Conservation (phyloP, 2,797 vertebrate genomes). For the Dromococcyx pavoninus region DNA sequence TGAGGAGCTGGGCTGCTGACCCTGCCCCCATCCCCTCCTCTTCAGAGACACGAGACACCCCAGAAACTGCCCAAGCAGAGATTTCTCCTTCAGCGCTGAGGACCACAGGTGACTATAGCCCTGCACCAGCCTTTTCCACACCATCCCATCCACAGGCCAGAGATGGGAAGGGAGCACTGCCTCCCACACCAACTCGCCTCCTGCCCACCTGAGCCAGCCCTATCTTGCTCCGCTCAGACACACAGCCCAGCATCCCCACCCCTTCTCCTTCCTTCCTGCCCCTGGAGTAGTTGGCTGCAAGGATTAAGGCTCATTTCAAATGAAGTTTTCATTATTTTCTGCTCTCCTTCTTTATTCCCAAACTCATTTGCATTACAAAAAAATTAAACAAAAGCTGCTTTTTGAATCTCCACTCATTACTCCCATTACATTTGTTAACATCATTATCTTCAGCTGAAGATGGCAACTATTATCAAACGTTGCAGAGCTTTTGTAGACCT, state of each 20-base stretch:
- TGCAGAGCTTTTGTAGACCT: conserved; percentile 68
- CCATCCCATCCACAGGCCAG: accelerated
- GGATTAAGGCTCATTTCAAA: conserved; percentile 73
- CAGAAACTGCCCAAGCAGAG: accelerated
- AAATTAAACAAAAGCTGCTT: conserved; percentile 80
- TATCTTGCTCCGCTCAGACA: not conserved
- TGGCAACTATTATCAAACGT: conserved; percentile 74
- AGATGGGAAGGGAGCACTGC: accelerated
- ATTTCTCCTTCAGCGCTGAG: not conserved
- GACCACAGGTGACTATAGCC: not conserved
- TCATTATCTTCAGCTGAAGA: conserved; percentile 76
- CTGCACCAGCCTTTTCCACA: not conserved
- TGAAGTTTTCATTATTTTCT: conserved; percentile 50
- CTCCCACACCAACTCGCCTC: accelerated
- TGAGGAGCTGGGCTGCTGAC: not conserved
- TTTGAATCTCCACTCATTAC: conserved; percentile 77
- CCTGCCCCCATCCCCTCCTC: not conserved
- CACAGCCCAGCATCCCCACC: not conserved
- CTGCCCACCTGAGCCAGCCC: not conserved
- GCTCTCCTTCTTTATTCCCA: conserved; percentile 66
- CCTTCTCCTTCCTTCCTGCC: not conserved
- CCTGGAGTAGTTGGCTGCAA: not conserved
- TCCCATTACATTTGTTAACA: conserved; percentile 79
- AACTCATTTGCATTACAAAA: conserved; percentile 79
- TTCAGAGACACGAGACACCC: not conserved